phyloP scores from a whole-genome alignment of 2,113 vertebrate genomes.

The Cyanistes caeruleus region DNA sequence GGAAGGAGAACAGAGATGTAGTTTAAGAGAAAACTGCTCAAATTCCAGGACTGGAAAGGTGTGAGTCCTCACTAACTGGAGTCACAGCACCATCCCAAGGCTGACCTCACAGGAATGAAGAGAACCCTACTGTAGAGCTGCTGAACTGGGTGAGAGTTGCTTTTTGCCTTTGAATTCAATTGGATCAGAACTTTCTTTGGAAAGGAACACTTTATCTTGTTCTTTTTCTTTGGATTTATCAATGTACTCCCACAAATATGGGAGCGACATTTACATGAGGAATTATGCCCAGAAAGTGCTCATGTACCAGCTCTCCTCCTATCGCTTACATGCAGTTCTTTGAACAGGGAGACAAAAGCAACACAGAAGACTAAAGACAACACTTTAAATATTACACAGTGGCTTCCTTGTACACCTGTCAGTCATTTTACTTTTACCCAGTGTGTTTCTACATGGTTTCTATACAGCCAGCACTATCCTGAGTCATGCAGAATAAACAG shows the following conservation, averaged over 20 bases:
- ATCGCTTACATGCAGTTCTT: background rate
- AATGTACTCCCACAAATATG: background rate
- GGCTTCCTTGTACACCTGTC: background rate
- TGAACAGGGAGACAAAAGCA: background rate
- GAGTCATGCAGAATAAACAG: background rate
- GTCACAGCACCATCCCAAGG: background rate
- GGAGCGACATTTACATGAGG: background rate
- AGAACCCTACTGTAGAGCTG: background rate
- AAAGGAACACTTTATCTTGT: background rate
- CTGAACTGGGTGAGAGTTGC: background rate
- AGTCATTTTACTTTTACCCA: background rate
- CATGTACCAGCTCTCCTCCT: background rate
- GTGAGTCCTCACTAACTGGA: background rate
- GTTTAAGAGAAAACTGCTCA: background rate
- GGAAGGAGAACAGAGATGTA: background rate
- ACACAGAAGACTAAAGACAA: background rate
- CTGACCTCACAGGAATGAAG: background rate
- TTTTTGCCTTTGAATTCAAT: background rate
- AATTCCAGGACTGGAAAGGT: background rate
- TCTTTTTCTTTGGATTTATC: background rate
- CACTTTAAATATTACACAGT: background rate
- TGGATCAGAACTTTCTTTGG: background rate
- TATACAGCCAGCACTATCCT: background rate
- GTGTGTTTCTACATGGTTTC: background rate
- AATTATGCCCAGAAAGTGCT: background rate